These are phyloP conservation scores for Thermophis baileyi DNA, from an alignment of 2,113 vertebrate species.

Conservation along the genomic window DNA sequence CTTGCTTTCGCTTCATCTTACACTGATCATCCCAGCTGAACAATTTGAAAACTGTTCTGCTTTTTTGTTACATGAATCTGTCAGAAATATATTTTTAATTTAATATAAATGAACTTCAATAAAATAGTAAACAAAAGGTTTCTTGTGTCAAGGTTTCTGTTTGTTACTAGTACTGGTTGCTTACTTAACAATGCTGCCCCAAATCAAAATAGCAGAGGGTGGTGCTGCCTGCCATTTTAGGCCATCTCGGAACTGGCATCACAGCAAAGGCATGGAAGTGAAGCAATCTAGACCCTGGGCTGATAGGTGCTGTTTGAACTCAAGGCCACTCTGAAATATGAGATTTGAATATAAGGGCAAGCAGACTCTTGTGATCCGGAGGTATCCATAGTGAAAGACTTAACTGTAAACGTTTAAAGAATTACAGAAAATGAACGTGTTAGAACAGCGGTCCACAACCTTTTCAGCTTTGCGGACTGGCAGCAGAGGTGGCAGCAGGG, in stretches of 20 bases:
- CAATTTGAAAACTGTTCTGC: slow-evolving; percentile 93
- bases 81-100: slow-evolving; percentile 99
- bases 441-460: not conserved
- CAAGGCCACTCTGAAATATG: not conserved
- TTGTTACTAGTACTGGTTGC: not conserved
- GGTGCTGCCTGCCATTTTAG: not conserved
- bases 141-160: slow-evolving; percentile 23
- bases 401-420: not conserved
- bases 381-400: not conserved
- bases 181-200: not conserved
- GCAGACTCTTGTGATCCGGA: not conserved
- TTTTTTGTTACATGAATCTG: slow-evolving; percentile 99
- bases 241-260: not conserved
- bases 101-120: slow-evolving; percentile 99
- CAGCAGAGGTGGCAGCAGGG: not conserved
- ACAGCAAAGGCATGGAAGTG: not conserved
- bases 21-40: slow-evolving; percentile 75
- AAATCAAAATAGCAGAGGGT: not conserved
- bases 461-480: not conserved
- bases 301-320: not conserved
- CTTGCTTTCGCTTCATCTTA: slow-evolving; percentile 70
- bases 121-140: slow-evolving; percentile 80
- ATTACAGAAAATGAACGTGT: not conserved
- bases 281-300: not conserved
- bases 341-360: too few relatives aligned